Conservation (phyloP, 2,888 invertebrate genomes). For the Monoplex corrugatus region DNA sequence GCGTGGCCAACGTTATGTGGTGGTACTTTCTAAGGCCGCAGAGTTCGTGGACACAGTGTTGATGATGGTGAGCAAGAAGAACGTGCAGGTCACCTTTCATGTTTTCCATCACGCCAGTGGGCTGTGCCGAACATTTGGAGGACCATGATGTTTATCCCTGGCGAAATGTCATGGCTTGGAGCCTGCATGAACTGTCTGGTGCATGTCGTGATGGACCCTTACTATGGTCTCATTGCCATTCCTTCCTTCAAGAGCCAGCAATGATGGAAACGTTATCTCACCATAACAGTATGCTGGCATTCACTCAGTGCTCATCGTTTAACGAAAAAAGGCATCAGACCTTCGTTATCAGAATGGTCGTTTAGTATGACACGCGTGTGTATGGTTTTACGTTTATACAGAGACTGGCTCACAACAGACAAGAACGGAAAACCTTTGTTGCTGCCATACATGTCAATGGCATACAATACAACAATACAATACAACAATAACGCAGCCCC, state of each 20-base stretch:
- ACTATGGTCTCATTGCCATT: conserved; percentile 93
- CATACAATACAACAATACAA: too few species aligned
- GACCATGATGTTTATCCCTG: conserved; percentile 84
- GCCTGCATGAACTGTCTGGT: conserved; percentile 95
- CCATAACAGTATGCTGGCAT: too few species aligned
- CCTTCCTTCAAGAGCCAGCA: conserved; percentile 89
- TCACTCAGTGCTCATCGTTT: too few species aligned
- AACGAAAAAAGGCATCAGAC: too few species aligned
- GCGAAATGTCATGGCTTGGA: conserved; percentile 84
- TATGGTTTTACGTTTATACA: too few species aligned
- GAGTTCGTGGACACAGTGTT: conserved; percentile 84
- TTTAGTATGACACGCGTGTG: too few species aligned
- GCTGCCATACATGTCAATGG: too few species aligned
- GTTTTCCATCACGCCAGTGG: conserved; percentile 97
- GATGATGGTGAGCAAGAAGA: conserved; percentile 95
- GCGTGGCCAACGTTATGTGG: conserved; percentile 79
- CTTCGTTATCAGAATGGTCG: too few species aligned
- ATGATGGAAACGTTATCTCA: conserved; percentile 98
- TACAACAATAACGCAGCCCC: too few species aligned
- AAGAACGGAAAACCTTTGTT: too few species aligned
- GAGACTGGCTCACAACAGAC: too few species aligned
- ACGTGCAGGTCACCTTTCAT: conserved; percentile 94
- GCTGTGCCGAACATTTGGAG: conserved; percentile 98
- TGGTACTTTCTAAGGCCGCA: conserved; percentile 81
- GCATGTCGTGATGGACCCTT: conserved; percentile 96